phyloP scores from a whole-genome alignment of 2,888 invertebrate species.

The Muscina levida region DNA sequence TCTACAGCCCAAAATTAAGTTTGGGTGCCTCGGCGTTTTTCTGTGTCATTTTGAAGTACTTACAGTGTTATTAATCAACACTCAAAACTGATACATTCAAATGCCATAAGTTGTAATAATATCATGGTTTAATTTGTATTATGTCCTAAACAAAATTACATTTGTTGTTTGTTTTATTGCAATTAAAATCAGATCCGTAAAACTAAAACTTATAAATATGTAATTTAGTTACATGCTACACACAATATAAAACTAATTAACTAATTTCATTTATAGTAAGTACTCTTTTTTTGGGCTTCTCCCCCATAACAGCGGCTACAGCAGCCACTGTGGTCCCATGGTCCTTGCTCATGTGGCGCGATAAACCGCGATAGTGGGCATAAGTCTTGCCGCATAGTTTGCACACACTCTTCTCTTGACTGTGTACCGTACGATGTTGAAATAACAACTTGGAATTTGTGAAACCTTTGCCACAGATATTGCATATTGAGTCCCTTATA shows the following conservation, averaged over 20 bases:
- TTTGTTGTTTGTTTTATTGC: constrained; percentile 27
- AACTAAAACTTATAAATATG: constrained; percentile 19
- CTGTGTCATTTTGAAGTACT: too few species aligned
- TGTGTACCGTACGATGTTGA: constrained; percentile 63
- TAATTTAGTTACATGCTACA: constrained; percentile 28
- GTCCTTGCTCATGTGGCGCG: constrained; percentile 61
- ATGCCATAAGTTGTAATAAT: too few species aligned
- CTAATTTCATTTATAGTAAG: constrained; percentile 61
- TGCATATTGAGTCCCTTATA: constrained; percentile 64
- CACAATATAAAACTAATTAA: constrained; percentile 21
- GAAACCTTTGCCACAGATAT: constrained; percentile 67
- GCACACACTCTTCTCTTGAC: constrained; percentile 57
- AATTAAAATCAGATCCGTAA: constrained; percentile 1
- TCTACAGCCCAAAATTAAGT: too few species aligned
- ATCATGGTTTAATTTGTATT: too few species aligned
- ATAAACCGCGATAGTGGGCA: constrained; percentile 58
- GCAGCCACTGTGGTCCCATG: constrained; percentile 62
- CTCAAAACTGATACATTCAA: too few species aligned
- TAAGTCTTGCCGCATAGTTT: constrained; percentile 61
- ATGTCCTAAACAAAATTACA: too few species aligned
- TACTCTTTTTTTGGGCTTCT: constrained; percentile 62
- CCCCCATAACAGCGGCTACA: constrained; percentile 62
- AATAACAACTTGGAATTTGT: constrained; percentile 63
- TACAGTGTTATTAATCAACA: too few species aligned
- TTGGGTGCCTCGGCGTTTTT: too few species aligned